Conservation (phyloP, 2,888 invertebrate species). For the Ectobius pallidus region DNA sequence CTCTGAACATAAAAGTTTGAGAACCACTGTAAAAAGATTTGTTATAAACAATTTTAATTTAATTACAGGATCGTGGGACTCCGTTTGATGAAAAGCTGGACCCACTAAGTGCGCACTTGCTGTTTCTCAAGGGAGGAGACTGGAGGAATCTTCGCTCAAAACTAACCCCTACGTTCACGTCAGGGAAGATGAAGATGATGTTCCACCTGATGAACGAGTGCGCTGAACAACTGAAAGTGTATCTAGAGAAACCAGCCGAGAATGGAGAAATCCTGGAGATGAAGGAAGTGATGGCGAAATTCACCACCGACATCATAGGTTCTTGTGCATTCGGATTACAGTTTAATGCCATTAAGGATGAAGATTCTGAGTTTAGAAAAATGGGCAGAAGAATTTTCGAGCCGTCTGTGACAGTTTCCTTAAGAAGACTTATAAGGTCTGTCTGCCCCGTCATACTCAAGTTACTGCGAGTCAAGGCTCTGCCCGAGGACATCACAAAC, state of each 20-base stretch:
- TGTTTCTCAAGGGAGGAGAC: constrained; percentile 49
- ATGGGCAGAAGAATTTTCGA: constrained; percentile 47
- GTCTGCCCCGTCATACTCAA: background rate
- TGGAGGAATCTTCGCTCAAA: constrained; percentile 53
- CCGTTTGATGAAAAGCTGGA: constrained; percentile 36
- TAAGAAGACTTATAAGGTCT: constrained; percentile 49
- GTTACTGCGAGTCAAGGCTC: background rate
- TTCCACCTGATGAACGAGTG: constrained; percentile 49
- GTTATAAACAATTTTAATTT: too few relatives aligned
- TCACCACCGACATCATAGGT: too few relatives aligned
- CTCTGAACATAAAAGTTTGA: too few relatives aligned
- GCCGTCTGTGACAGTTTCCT: constrained; percentile 47
- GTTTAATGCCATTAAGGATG: constrained; percentile 49
- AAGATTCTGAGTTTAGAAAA: constrained; percentile 52
- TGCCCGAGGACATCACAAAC: too few relatives aligned
- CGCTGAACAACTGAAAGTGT: constrained; percentile 46
- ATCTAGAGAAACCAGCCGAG: too few relatives aligned
- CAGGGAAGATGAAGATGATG: constrained; percentile 53
- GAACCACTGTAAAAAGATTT: too few relatives aligned
- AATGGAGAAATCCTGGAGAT: constrained; percentile 43
- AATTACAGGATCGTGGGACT: constrained; percentile 34
- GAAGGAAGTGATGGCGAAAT: constrained; percentile 41
- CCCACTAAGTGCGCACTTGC: constrained; percentile 50
- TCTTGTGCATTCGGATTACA: constrained; percentile 58
- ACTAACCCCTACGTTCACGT: constrained; percentile 54